Base-by-base conservation (phyloP, 2,888 invertebrate species). In the Danaus chrysippus region DNA sequence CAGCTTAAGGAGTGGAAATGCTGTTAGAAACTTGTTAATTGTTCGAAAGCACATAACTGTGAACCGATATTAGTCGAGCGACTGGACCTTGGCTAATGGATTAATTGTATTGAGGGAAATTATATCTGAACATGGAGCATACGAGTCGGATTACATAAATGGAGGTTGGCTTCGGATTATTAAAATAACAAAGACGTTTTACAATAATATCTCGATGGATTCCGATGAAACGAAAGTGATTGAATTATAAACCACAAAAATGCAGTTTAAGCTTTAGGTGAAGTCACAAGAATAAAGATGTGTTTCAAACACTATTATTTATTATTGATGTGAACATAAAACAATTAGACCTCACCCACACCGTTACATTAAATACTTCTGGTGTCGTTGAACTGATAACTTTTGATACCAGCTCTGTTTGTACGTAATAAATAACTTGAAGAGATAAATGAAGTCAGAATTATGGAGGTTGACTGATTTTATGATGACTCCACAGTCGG, bases 1-100 rank as follows among this genome's bases (percentile, higher is more conserved):
- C 49, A 49, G 49, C 43, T 54, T 49, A 56, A 62, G 63, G 57
- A 65, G 65, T 66, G 67, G 68, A 68, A 68, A 65, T 75, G 68
- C 70, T 72, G 74, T 74, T 78, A 78, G 80, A 81, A 76, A 76
- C 70, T 71, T 34, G 56, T 80, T 87, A 87, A 87, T 87, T 86
- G 86, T 84, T 84, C 79, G 87, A 87, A 86, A 87, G 87, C 82
- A 81, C 78, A 82, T 84, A 73, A 73, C 75, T 71, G 73, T 61
- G 59, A 49, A 55, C 61, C 59, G 65, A 70, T 67, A 70, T 68
- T 69, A 64, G 70, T 66, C 63, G 71, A 70, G 66, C 60, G 63
- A 52, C 56, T 65, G 67, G 61, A 34, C 23, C 23, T 15, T 49
- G 70, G 68, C 66, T 72, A 74, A 73, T 72, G 70, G 72, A 74